Conservation (phyloP, 2,113 vertebrate species). For the Acrocephalus arundinaceus region DNA sequence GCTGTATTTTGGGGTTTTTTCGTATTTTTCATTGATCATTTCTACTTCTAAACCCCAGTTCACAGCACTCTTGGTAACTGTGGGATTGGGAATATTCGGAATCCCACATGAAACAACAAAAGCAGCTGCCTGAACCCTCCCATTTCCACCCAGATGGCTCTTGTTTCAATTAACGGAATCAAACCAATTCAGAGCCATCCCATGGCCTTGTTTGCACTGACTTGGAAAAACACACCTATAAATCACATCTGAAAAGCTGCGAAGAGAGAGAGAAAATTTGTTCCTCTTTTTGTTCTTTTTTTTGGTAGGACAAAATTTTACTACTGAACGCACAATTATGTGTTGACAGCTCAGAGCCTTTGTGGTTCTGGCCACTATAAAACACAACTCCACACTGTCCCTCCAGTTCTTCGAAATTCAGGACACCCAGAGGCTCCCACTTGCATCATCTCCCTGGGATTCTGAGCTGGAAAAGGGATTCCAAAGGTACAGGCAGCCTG, state of each 20-base stretch:
- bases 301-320: background rate
- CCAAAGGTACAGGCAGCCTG: background rate
- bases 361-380: background rate
- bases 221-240: constrained; percentile 56
- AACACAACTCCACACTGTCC: background rate
- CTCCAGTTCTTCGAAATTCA: background rate
- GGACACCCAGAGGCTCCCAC: background rate
- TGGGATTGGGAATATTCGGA: background rate
- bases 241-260: constrained; percentile 15
- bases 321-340: background rate
- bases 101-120: background rate
- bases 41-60: background rate
- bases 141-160: constrained; percentile 16
- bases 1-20: background rate
- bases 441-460: background rate
- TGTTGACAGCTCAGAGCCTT: constrained; percentile 9
- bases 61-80: background rate
- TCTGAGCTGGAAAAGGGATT: background rate
- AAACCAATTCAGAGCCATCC: background rate
- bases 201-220: background rate
- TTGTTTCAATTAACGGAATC: background rate
- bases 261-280: background rate
- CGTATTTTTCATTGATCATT: background rate
- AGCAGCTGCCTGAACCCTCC: background rate
- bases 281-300: background rate